Evolutionary conservation across 1,140 invertebrate genomes (phyloP).

Genomic region (Gryllus bimaculatus): DNA sequence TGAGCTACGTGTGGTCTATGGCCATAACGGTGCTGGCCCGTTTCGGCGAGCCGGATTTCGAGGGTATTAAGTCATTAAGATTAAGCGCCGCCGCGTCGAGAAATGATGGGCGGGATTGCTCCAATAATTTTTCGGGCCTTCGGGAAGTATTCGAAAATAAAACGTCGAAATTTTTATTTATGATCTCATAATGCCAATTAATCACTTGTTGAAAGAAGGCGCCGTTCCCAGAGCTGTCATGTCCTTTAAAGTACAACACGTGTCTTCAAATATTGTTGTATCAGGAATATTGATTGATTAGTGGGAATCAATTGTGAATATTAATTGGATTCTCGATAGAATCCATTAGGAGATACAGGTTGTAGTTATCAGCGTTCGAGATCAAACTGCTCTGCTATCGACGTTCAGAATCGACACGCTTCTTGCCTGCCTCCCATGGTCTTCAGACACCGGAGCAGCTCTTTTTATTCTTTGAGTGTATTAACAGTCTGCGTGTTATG

Average conservation of each 20-base stretch:
- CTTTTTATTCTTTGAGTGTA: too few species aligned
- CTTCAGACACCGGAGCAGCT: neutral
- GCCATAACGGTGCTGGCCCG: neutral
- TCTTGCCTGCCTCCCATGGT: neutral
- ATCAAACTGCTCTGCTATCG: neutral
- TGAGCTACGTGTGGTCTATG: neutral
- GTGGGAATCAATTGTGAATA: neutral
- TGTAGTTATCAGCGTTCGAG: neutral
- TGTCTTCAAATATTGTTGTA: constrained; percentile 5
- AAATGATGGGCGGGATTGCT: neutral
- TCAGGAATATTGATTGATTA: constrained; percentile 1
- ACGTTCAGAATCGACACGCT: neutral
- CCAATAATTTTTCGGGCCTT: neutral
- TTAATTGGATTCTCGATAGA: neutral
- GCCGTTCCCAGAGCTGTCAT: neutral
- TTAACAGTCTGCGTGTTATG: too few species aligned
- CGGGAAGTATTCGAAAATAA: neutral
- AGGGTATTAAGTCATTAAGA: neutral
- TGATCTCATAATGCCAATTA: neutral
- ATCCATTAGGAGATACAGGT: neutral
- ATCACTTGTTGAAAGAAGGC: neutral
- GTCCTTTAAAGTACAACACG: neutral
- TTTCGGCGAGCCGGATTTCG: neutral
- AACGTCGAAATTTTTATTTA: neutral
- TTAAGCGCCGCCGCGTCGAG: neutral